Base-by-base conservation (phyloP, 1,140 invertebrate species). In the Dolichoris vasculosae region DNA sequence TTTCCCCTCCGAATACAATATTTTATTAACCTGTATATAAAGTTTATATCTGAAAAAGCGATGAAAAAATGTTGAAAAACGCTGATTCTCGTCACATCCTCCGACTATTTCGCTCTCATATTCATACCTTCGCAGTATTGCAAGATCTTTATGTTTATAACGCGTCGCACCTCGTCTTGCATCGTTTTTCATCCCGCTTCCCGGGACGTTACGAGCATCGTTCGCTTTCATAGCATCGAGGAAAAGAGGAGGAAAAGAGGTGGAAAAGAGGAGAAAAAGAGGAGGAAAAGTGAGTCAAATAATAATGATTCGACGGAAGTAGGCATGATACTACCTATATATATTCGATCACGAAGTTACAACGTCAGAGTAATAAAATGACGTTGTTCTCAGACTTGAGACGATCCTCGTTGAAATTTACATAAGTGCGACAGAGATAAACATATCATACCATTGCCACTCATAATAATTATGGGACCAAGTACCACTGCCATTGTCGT, bases 401-500 rank as follows among this genome's bases (percentile, higher is more conserved):
- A 26, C 2, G 26, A 59, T 26, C 4, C 9, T 59, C 23, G 26
- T 13, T 26, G 55, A 26, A 1, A 59, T 59, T 26, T 59, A 0
- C 7, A 26, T 59, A 59, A 26, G 13, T 64, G 35, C 78, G 30
- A 26, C 78, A 55, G 46, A 83, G 82, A 83, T 77, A 83, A 77
- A 77, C 73, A 77, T 26, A 83, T 77, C 67, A 17, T 77, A 67
- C 51, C 51, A 20, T 76, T 76, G 76, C 71, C 38, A 77, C 73
- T 83, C 59, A 83, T 77, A 67, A 83, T 59, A 83, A 83, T 83
- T 77, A 83, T 83, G 40, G 64, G 13, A 3, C 0, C 30, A 55
- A 43, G 81, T n/a, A 43, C 43, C 23, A 32, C 20, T 38, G n/a
- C 59, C 8, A 17, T 30, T 79, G 30, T 43, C 7, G 26, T 43